phyloP scores from a whole-genome alignment of 2,113 vertebrate species.

The Colistium nudipinnis region DNA sequence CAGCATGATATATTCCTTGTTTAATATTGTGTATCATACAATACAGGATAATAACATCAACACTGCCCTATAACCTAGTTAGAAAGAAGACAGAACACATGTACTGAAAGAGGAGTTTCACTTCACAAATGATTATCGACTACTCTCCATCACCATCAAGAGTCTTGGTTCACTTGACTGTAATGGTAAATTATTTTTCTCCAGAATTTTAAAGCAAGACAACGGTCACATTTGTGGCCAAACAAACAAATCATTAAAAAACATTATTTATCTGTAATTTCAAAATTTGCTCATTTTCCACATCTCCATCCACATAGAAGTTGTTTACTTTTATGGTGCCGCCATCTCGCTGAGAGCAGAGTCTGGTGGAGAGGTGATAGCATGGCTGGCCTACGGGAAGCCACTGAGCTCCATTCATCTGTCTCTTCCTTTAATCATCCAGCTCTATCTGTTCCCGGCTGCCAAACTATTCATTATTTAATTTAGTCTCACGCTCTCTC shows the following conservation, averaged over 20 bases:
- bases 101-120: background rate
- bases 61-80: conserved; percentile 22
- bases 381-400: conserved; percentile 52
- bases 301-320: background rate
- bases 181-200: background rate
- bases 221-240: too few relatives aligned
- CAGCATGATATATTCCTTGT: background rate
- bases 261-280: conserved; percentile 3
- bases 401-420: conserved; percentile 52
- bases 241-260: background rate
- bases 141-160: background rate
- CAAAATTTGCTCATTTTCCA: background rate
- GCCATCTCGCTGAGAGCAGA: conserved; percentile 62
- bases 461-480: conserved; percentile 53
- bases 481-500: conserved; percentile 18
- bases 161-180: too few relatives aligned
- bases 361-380: conserved; percentile 65
- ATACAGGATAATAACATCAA: too few relatives aligned
- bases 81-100: background rate
- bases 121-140: background rate
- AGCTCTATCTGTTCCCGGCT: conserved; percentile 44
- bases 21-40: background rate
- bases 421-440: conserved; percentile 55
- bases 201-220: background rate
- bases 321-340: conserved; percentile 44